A percentile compares a stretch with the other conserved stretches of the same genome.
Conservation (phyloP, 2,113 vertebrate species). For the Aphelocoma coerulescens region DNA sequence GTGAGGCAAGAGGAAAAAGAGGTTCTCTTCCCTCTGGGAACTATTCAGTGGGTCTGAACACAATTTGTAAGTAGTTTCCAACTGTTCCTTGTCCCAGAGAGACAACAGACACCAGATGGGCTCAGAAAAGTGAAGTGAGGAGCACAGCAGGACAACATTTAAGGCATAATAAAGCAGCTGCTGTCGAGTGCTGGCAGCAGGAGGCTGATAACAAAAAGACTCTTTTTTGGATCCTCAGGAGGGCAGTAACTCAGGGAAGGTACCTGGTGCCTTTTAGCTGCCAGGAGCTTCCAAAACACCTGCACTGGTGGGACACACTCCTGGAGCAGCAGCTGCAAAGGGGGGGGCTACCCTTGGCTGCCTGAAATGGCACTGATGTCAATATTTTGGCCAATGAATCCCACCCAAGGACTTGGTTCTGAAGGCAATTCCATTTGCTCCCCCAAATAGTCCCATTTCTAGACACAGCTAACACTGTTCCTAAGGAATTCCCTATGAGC, state of each 20-base stretch:
- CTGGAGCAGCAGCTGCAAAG: not conserved
- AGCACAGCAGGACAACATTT: slow-evolving; percentile 30
- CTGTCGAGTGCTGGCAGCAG: not conserved
- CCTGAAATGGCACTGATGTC: not conserved
- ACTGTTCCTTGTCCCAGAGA: slow-evolving; percentile 5
- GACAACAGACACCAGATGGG: slow-evolving; percentile 7
- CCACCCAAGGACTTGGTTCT: not conserved
- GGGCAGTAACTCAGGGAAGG: not conserved
- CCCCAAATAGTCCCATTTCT: not conserved
- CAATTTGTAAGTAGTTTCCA: slow-evolving; percentile 1
- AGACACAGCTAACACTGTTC: not conserved
- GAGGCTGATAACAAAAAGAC: not conserved
- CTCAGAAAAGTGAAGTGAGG: not conserved
- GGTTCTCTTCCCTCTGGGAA: not conserved
- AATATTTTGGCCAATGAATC: not conserved
- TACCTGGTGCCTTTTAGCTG: not conserved
- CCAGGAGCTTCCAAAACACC: not conserved
- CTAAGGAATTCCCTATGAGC: not conserved
- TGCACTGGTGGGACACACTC: not conserved
- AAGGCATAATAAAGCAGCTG: not conserved
- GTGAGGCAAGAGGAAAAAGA: not conserved
- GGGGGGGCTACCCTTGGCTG: not conserved
- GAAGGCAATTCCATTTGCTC: not conserved
- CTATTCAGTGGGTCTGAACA: not conserved
- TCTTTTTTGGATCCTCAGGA: not conserved